phyloP scores from a whole-genome alignment of 2,797 vertebrate species.

The Chelon labrosus region DNA sequence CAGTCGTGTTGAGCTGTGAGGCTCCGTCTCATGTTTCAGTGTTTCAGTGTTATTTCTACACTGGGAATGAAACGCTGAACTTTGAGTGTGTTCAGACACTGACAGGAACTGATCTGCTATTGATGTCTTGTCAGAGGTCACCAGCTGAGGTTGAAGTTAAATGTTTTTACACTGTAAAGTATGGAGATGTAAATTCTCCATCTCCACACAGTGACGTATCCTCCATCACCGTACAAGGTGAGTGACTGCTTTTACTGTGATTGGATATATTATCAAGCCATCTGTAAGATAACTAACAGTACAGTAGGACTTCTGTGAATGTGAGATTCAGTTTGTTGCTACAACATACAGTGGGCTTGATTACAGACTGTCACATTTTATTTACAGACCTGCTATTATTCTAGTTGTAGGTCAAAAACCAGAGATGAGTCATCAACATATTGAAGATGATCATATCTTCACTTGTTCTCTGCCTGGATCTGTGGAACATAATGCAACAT shows the following conservation, averaged over 20 bases:
- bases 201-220: conserved; percentile 7
- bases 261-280: too few species aligned
- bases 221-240: not conserved
- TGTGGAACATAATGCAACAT: not conserved
- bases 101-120: conserved; percentile 37
- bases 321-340: too few species aligned
- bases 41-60: conserved; percentile 46
- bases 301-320: too few species aligned
- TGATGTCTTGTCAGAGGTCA: not conserved
- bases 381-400: too few species aligned
- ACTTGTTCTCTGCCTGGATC: conserved; percentile 14
- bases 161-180: conserved; percentile 18
- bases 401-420: conserved; percentile 8
- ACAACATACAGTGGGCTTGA: too few species aligned
- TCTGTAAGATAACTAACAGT: too few species aligned
- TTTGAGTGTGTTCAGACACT: conserved; percentile 9
- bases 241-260: not conserved
- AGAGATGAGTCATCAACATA: accelerated
- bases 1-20: conserved; percentile 48
- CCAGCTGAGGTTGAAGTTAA: conserved; percentile 12
- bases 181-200: accelerated
- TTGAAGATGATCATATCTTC: accelerated
- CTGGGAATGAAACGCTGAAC: accelerated
- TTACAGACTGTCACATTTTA: too few species aligned
- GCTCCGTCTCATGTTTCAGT: not conserved